Conservation (phyloP, 2,113 vertebrate species). For the Pteropus alecto region DNA sequence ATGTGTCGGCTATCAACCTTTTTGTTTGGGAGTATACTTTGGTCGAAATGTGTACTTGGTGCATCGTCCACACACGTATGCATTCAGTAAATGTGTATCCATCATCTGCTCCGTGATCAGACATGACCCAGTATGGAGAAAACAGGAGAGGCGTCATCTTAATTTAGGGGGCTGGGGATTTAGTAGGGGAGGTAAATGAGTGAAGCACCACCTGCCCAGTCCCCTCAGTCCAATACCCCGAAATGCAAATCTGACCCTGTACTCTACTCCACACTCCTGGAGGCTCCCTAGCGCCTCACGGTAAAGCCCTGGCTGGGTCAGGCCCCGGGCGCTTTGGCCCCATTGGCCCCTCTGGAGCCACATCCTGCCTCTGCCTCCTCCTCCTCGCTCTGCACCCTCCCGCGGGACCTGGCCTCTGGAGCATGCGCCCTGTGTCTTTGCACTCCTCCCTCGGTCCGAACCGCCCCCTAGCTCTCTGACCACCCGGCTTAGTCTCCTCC, state of each 20-base stretch:
- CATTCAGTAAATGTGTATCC: not conserved
- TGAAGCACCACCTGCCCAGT: not conserved
- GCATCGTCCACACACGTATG: too few relatives aligned
- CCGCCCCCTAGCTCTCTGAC: rapidly evolving
- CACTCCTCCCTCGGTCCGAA: not conserved
- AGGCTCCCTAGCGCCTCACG: not conserved
- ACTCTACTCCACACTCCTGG: too few relatives aligned
- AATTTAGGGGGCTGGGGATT: not conserved
- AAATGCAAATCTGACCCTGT: not conserved
- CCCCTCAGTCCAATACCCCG: not conserved
- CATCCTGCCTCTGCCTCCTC: not conserved
- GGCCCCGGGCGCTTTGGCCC: not conserved
- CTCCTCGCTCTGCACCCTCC: too few relatives aligned
- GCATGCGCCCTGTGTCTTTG: not conserved
- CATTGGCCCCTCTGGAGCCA: rapidly evolving
- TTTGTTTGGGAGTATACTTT: not conserved
- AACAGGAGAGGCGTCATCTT: not conserved
- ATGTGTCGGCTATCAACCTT: not conserved
- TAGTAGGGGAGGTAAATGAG: not conserved
- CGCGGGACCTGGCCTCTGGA: not conserved
- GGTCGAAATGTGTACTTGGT: not conserved
- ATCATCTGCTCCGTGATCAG: not conserved
- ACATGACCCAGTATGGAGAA: not conserved
- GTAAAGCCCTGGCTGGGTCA: not conserved
- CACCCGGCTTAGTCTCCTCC: rapidly evolving